These are phyloP conservation scores for Melierax canorus DNA, from an alignment of 2,113 vertebrate genomes.

Conservation along the genomic window DNA sequence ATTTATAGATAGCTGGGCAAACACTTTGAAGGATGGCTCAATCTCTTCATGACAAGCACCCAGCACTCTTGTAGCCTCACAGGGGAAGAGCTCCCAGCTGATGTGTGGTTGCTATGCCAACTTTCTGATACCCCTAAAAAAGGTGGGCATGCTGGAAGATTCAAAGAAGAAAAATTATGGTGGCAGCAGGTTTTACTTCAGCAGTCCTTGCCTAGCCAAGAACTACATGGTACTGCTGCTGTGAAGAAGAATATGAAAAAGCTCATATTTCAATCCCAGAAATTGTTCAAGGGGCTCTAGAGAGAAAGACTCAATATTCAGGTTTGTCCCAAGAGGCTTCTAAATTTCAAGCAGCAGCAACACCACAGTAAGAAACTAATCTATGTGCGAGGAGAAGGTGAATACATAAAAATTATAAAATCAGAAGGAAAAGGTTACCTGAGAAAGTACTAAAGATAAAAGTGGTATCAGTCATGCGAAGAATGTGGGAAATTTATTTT, in stretches of 20 bases:
- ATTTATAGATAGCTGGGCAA: not conserved
- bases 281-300: not conserved
- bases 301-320: not conserved
- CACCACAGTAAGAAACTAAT: not conserved
- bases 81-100: not conserved
- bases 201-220: too few species aligned
- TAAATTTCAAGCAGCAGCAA: not conserved
- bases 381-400: not conserved
- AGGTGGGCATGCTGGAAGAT: too few species aligned
- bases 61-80: not conserved
- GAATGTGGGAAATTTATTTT: not conserved
- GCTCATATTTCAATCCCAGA: not conserved
- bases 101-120: too few species aligned
- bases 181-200: too few species aligned
- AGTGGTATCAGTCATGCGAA: not conserved
- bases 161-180: too few species aligned
- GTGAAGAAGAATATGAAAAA: too few species aligned
- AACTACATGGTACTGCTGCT: too few species aligned
- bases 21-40: not conserved
- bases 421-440: not conserved
- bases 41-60: not conserved
- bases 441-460: not conserved
- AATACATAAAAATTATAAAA: not conserved
- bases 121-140: too few species aligned
- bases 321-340: not conserved